A percentile compares a stretch with the other conserved stretches of the same genome.
phyloP scores from a whole-genome alignment of 1,140 invertebrate species.

The Bemisia tabaci region DNA sequence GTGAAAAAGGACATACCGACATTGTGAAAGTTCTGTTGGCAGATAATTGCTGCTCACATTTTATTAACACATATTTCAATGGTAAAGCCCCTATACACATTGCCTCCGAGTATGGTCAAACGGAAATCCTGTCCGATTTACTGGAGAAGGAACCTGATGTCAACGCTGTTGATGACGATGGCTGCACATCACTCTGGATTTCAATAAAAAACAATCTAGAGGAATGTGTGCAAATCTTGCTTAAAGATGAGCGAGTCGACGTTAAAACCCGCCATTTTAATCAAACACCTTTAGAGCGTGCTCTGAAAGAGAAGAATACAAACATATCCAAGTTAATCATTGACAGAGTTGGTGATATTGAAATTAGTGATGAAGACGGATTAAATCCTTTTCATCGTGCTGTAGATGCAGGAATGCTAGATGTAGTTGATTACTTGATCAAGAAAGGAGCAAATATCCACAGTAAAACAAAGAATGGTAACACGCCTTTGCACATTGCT shows the following conservation, averaged over 20 bases:
- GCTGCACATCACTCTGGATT: not conserved
- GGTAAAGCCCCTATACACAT: too few species aligned
- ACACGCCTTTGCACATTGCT: too few species aligned
- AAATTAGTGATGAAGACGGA: not conserved
- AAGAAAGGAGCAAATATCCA: too few species aligned
- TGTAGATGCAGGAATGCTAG: too few species aligned
- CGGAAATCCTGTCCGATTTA: not conserved
- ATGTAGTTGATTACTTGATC: too few species aligned
- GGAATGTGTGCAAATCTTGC: not conserved
- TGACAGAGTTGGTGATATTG: not conserved
- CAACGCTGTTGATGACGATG: not conserved
- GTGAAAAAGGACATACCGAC: too few species aligned
- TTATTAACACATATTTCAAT: too few species aligned
- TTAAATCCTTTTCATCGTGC: not conserved
- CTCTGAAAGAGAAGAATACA: not conserved
- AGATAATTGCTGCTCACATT: too few species aligned
- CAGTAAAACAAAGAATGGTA: too few species aligned
- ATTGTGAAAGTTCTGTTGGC: too few species aligned
- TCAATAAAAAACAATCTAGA: not conserved
- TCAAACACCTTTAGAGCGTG: not conserved
- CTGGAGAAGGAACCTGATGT: not conserved
- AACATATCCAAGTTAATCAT: not conserved
- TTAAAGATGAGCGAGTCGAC: not conserved
- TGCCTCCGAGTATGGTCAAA: too few species aligned
- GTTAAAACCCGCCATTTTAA: not conserved